Base-by-base conservation (phyloP, 1,140 invertebrate genomes). In the Archivesica marissinica region DNA sequence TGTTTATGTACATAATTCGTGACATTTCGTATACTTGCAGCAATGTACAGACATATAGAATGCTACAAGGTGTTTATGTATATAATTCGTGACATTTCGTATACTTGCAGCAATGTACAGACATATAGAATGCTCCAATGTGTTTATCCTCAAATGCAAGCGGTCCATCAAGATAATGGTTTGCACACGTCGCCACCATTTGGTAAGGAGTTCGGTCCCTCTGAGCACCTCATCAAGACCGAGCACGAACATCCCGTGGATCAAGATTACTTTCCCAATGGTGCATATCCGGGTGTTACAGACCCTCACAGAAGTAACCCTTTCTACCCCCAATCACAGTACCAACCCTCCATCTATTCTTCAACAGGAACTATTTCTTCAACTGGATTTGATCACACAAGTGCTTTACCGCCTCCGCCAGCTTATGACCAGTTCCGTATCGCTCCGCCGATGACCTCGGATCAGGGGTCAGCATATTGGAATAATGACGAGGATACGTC, bases 71-170 rank as follows among this genome's bases (percentile, higher is more conserved):
- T n/a, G n/a, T n/a, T n/a, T n/a, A n/a, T n/a, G n/a, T n/a, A n/a
- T n/a, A n/a, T n/a, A n/a, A n/a, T n/a, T n/a, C n/a, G n/a, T n/a
- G n/a, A n/a, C n/a, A n/a, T n/a, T n/a, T n/a, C n/a, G n/a, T n/a
- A n/a, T 35, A 35, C 38, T 79, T 79, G 0, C 61, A 79, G 77
- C 6, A 81, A 81, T 52, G 47, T 72, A 35, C 79, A 81, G 9
- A 44, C 50, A 17, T 28, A 20, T 28, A 41, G 79, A 17, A 38
- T 39, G 44, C 66, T 50, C 39, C 56, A 20, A 25, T 35, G 59
- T 23, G 47, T 28, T 6, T 44, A 30, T 30, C 30, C 44, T 1
- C 30, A 38, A 17, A 35, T 38, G 20, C 23, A 0, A 0, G 30
- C 0, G 13, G 7, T n/a, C 3, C 35, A 13, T 23, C 61, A n/a